Base-by-base conservation (phyloP, 1,140 invertebrate genomes). In the Drosophila equinoxialis region DNA sequence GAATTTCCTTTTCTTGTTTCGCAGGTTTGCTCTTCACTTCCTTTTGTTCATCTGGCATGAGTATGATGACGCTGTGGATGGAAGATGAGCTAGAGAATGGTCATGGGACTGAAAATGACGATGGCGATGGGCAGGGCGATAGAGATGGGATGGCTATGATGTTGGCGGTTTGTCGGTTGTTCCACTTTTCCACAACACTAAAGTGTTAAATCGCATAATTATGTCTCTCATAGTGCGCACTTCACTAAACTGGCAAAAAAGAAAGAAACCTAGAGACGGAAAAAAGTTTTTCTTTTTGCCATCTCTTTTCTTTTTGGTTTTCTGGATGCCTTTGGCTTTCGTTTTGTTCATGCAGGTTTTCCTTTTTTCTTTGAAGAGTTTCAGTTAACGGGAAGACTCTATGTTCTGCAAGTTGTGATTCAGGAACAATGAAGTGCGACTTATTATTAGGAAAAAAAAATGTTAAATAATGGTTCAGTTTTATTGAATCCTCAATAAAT, bases 201-300 rank as follows among this genome's bases (percentile, higher is more conserved):
- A 87, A 87, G 84, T 89, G 84, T 87, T 87, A 87, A 89, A 87
- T 81, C 84, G 84, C 84, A 89, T 87, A 87, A 87, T 87, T 89
- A 87, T 87, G 84, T 89, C 83, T 87, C 83, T 87, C 77, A 83
- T 89, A 70, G 84, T 73, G 79, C 55, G 70, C 84, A 89, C 83
- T 89, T 87, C 84, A 89, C 83, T 83, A 83, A 86, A 89, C 84
- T 83, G 70, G 35, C 6, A 30, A 30, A 30, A 30, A 30, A 30
- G 6, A 35, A 10, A 17, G n/a, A 58, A 35, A 17, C 2, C 14
- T 17, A 37, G 17, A 20, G 14, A 20, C 13, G 54, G 13, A 26
- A 51, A 83, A 87, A 87, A 68, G 74, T 84, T 74, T 64, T 33
- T 14, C 57, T 45, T 41, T 26, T 35, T 60, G 71, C 72, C 83